phyloP scores from a whole-genome alignment of 2,888 invertebrate species.

The Acanthopleura granulata region DNA sequence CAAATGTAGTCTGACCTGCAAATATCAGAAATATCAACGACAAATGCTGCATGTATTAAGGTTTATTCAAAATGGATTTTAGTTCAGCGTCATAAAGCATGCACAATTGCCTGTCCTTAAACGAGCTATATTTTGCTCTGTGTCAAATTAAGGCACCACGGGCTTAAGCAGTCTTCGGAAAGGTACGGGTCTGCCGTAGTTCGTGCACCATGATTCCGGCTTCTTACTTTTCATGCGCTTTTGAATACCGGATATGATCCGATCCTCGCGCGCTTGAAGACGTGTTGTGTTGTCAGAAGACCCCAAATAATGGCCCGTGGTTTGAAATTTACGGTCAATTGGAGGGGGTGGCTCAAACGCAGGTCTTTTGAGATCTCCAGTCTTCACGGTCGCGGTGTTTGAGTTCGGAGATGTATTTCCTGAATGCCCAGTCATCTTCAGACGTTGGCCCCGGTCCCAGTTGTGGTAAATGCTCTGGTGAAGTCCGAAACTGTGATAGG shows the following conservation, averaged over 20 bases:
- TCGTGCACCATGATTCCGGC: slow-evolving; percentile 36
- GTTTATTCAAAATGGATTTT: too few relatives aligned
- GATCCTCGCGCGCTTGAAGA: not conserved
- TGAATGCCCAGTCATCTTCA: not conserved
- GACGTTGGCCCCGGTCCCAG: not conserved
- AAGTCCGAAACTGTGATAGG: not conserved
- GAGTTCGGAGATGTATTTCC: not conserved
- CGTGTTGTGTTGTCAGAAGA: not conserved
- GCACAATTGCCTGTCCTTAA: too few relatives aligned
- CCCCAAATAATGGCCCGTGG: not conserved
- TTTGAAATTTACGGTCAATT: not conserved
- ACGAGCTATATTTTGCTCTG: too few relatives aligned
- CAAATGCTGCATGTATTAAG: too few relatives aligned
- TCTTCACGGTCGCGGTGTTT: not conserved
- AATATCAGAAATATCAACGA: too few relatives aligned
- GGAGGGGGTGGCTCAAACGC: not conserved
- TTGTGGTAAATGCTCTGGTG: not conserved
- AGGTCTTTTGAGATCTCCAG: not conserved
- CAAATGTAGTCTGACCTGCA: too few relatives aligned
- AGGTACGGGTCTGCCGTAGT: slow-evolving; percentile 42
- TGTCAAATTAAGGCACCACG: slow-evolving; percentile 19
- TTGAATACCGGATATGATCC: not conserved
- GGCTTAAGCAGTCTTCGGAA: slow-evolving; percentile 35
- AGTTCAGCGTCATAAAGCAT: too few relatives aligned
- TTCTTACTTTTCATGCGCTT: slow-evolving; percentile 27